Percentiles rank a stretch among this genome's conserved stretches.
Conservation (phyloP, 2,888 invertebrate genomes). For the Perdita meconis region DNA sequence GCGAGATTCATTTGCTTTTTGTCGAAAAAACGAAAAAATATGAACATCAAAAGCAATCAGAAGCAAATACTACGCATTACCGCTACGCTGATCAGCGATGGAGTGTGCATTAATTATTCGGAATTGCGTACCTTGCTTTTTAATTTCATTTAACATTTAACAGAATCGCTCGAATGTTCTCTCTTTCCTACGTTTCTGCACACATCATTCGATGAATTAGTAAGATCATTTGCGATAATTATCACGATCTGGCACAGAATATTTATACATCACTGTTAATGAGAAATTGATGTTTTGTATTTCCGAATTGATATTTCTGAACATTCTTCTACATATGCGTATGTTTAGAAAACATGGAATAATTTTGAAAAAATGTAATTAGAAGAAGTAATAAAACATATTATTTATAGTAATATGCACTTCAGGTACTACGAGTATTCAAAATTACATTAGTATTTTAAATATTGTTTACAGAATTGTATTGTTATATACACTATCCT, state of each 20-base stretch:
- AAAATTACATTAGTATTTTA: too few relatives aligned
- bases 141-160: constrained; percentile 50
- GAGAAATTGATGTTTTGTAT: too few relatives aligned
- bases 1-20: not conserved
- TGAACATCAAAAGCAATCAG: constrained; percentile 10
- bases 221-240: not conserved
- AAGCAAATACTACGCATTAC: constrained; percentile 12
- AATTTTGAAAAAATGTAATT: too few relatives aligned
- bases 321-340: too few relatives aligned
- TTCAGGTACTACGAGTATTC: too few relatives aligned
- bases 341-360: too few relatives aligned
- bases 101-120: constrained; percentile 14
- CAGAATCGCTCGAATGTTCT: constrained; percentile 21
- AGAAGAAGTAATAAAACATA: too few relatives aligned
- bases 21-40: not conserved
- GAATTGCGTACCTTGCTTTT: constrained; percentile 32
- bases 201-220: constrained; percentile 24
- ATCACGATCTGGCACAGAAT: not conserved
- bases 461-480: too few relatives aligned
- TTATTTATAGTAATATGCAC: too few relatives aligned
- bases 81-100: constrained; percentile 14
- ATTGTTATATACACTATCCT: too few relatives aligned
- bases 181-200: constrained; percentile 27
- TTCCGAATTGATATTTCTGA: too few relatives aligned
- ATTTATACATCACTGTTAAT: too few relatives aligned